These are phyloP conservation scores for Neomonachus schauinslandi DNA, from an alignment of 2,113 vertebrate species.

Conservation along the genomic window DNA sequence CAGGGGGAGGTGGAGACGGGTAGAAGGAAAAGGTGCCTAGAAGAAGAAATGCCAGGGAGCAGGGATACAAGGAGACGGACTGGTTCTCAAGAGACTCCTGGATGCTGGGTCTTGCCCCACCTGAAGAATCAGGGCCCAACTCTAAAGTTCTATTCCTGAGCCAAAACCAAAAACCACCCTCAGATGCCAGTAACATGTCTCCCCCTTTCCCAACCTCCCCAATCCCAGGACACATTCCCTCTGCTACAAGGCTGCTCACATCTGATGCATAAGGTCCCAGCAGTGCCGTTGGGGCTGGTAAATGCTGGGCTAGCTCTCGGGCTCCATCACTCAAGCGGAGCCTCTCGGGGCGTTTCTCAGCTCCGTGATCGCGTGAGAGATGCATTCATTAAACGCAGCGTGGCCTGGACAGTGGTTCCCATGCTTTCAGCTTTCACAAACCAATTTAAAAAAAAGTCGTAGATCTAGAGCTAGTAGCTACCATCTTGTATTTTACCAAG, in stretches of 20 bases:
- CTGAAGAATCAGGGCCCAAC: neutral
- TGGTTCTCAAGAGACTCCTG: neutral
- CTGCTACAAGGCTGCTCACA: neutral
- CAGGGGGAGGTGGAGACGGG: neutral
- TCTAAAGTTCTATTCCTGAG: neutral
- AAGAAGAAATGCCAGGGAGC: neutral
- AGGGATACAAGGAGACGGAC: neutral
- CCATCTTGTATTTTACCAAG: constrained; percentile 18
- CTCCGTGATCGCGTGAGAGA: neutral
- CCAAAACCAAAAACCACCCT: neutral
- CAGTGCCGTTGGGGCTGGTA: neutral
- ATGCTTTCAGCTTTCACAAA: neutral
- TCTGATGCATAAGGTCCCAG: neutral
- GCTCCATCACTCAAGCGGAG: neutral
- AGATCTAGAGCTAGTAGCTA: neutral
- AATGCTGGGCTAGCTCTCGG: neutral
- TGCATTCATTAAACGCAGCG: neutral
- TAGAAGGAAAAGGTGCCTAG: neutral
- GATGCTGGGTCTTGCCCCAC: neutral
- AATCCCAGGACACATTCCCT: neutral
- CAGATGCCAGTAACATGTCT: neutral
- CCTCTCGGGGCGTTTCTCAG: neutral
- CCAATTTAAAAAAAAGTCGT: neutral
- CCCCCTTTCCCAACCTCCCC: neutral
- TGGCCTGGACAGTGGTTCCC: neutral